Conservation (phyloP, 2,888 invertebrate genomes). For the Clepsis dumicolana region DNA sequence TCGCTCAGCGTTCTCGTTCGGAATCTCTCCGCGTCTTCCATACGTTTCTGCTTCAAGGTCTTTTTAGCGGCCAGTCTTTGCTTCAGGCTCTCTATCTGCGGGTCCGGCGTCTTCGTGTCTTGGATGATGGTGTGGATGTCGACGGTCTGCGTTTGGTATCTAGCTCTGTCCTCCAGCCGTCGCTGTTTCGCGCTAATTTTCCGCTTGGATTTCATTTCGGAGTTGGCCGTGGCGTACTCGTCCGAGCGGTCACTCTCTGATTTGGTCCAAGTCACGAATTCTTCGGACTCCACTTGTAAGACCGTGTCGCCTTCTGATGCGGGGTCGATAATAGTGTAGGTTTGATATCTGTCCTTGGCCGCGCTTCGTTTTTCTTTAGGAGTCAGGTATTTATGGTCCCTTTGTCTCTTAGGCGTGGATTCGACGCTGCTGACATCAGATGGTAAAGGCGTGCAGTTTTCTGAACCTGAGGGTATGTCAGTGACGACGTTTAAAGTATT, state of each 20-base stretch:
- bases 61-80: conserved; percentile 76
- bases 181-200: conserved; percentile 88
- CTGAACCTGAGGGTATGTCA: conserved; percentile 83
- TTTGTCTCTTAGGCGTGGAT: conserved; percentile 89
- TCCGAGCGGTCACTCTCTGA: conserved; percentile 77
- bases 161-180: conserved; percentile 88
- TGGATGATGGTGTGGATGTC: conserved; percentile 67
- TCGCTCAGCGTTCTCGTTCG: conserved; percentile 90
- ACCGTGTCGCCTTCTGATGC: conserved; percentile 65
- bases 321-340: conserved; percentile 91
- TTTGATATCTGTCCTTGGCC: conserved; percentile 92
- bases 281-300: conserved; percentile 67
- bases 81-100: conserved; percentile 74
- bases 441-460: conserved; percentile 88
- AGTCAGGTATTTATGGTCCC: conserved; percentile 85
- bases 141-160: conserved; percentile 90
- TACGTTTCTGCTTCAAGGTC: conserved; percentile 85
- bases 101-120: conserved; percentile 60
- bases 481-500: conserved; percentile 86
- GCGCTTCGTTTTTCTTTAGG: conserved; percentile 92
- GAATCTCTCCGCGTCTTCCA: conserved; percentile 90
- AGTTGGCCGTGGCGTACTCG: conserved; percentile 69
- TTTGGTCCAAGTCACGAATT: conserved; percentile 78
- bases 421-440: conserved; percentile 91
- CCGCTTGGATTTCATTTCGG: conserved; percentile 69